Conservation (phyloP, 2,888 invertebrate genomes). For the Conistra vaccinii region DNA sequence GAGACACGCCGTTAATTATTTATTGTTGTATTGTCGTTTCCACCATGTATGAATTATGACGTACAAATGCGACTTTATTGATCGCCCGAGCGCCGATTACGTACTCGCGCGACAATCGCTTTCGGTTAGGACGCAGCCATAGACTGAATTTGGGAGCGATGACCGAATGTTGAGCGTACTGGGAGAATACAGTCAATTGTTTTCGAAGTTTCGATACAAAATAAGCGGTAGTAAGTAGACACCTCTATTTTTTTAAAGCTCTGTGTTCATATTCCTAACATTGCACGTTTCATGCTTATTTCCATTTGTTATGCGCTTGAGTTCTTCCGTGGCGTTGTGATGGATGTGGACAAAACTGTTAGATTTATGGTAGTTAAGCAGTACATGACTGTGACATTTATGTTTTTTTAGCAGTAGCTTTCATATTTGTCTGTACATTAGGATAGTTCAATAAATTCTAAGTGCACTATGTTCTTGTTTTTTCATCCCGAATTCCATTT, state of each 20-base stretch:
- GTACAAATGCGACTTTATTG: too few species aligned
- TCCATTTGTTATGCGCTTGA: constrained; percentile 12
- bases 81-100: too few species aligned
- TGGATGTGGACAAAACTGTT: constrained; percentile 19
- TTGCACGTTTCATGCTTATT: constrained; percentile 33
- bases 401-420: constrained; percentile 27
- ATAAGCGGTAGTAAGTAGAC: background rate
- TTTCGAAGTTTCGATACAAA: background rate
- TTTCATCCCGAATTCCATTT: constrained; percentile 40
- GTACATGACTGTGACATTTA: constrained; percentile 25
- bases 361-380: constrained; percentile 40
- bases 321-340: background rate
- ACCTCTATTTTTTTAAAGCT: constrained; percentile 8
- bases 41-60: too few species aligned
- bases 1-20: too few species aligned
- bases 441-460: constrained; percentile 48
- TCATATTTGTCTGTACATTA: constrained; percentile 35
- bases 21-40: too few species aligned
- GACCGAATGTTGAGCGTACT: background rate
- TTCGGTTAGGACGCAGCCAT: background rate
- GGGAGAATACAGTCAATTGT: background rate
- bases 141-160: background rate
- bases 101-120: background rate
- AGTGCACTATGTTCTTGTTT: constrained; percentile 38
- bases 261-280: background rate